Base-by-base conservation (phyloP, 1,140 invertebrate genomes). In the Panagrolaimus sp. region DNA sequence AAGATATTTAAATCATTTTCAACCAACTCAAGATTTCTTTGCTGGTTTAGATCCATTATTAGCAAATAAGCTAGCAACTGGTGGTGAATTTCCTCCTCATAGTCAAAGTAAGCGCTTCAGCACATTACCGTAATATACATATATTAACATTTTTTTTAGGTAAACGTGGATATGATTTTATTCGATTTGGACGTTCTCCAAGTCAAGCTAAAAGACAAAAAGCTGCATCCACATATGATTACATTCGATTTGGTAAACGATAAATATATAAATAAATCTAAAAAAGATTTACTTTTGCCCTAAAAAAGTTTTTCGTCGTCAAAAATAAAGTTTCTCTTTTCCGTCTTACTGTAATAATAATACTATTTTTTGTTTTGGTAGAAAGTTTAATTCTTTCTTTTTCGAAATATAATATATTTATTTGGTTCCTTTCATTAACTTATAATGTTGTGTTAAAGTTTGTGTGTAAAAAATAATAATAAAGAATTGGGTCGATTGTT, bases 101-200 rank as follows among this genome's bases (percentile, higher is more conserved):
- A 20, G 14, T 9, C 11, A 25, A 11, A 57, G 51, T 57, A 27
- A 57, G 27, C 20, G 11, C 9, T 11, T 25, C 3, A 57, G 20
- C 20, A 57, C 51, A 57, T 14, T 57, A 57, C 11, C 11, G 14
- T 11, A 57, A n/a, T 27, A 57, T 11, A 38, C 27, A 16, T 11
- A 20, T 57, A 57, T 20, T 57, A 25, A 25, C n/a, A n/a, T n/a
- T n/a, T n/a, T n/a, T 57, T 57, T 57, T 27, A 57, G 63, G 16
- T n/a, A 64, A 64, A 20, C 63, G 63, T 11, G 63, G 63, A 20
- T 64, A 64, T 47, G 63, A 64, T 43, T 64, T 64, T 31, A 64
- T 64, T 38, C 42, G 63, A 13, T 64, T 64, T 43, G 63, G 63
- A 14, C 63, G 63, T 9, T 64, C 63, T 4, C 31, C 31, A 38